Evolutionary conservation across 2,113 vertebrate species (phyloP), one percentile per base, ranked within the genome.

Genomic region (Triplophysa dalaica): DNA sequence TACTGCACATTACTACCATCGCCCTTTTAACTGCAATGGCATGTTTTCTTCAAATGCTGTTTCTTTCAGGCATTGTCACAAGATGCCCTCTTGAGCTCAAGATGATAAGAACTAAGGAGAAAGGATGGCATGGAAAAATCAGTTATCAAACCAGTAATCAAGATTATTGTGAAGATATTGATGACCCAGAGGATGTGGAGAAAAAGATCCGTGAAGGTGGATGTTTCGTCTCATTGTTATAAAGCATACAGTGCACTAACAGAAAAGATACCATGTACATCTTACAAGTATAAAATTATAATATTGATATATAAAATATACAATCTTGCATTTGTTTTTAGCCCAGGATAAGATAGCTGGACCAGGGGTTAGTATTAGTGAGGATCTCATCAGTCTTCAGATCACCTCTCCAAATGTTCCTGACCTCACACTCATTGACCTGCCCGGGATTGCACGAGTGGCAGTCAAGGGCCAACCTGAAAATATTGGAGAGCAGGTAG

Each of bases 381-480:
- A 79, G 0, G 86, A 95, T 0, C 89, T 96, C 21, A 97, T 98
- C 85, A 95, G 83, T 72, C 88, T 98, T 76, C 93, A 95, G 80
- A 82, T 98, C 7, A 76, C 50, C 29, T 95, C 95, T 60, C 87
- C 92, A 1, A 64, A 91, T 0, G 93, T 96, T 77, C 95, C 96
- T 0, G 95, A 98, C 54, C 93, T 98, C 84, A 97, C 96, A 0
- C 90, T 98, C 13, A 98, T 98, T 26, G 96, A 98, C 87, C 94
- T 98, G n/a, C 96, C 96, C 0, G 95, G 96, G n/a, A 98, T 98
- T 60, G 89, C 94, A 82, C 92, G 96, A 79, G 94, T 97, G 81
- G 92, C 96, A 0, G 88, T 96, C 8, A 94, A 93, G 9, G 87
- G 93, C 45, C 97, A 98, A 69, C 94, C 94, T 1, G 84, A 82